Base-by-base conservation (phyloP, 2,797 vertebrate species). In the Sphenopsis melanotis region DNA sequence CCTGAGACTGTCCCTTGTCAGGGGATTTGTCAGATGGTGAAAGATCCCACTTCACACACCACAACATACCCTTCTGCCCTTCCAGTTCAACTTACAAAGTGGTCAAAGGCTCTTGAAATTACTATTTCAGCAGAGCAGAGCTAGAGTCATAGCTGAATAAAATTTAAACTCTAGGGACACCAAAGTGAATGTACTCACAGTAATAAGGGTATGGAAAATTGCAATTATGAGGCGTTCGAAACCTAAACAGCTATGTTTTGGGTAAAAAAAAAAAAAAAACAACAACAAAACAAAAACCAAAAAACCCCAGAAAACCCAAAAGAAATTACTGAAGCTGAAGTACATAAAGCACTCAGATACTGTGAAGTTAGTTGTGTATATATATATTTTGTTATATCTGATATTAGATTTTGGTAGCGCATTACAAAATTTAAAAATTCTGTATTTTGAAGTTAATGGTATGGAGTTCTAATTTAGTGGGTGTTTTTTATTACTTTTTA, bases 21-120 rank as follows among this genome's bases (percentile, higher is more conserved):
- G 36, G 39, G 55, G 65, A 71, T 86, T 90, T 94, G 85, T 94
- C 87, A 96, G 27, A 19, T 15, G 10, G 57, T 78, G 56, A 91
- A 93, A 88, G 79, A 91, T 42, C 30, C 10, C 30, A 46, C 68
- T 87, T 91, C 64, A 60, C 41, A 71, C n/a, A 81, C 24, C 37
- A 47, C 61, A 90, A 61, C 36, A 30, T 36, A 13, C 24, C 72
- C 57, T 83, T 83, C 44, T 1, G 3, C 17, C 64, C 64, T 94
- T 93, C 53, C 44, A 70, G 16, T 75, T 92, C 53, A 91, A 83
- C 60, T 30, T 57, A 57, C 12, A 41, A 18, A 68, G n/a, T 36
- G 39, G 42, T 6, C 46, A 83, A 83, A 87, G 61, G n/a, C 42
- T 90, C 36, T 83, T 78, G 32, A 83, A 96, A 83, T 87, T 57